Base-by-base conservation (phyloP, 2,888 invertebrate genomes). In the Polydrusus cervinus region DNA sequence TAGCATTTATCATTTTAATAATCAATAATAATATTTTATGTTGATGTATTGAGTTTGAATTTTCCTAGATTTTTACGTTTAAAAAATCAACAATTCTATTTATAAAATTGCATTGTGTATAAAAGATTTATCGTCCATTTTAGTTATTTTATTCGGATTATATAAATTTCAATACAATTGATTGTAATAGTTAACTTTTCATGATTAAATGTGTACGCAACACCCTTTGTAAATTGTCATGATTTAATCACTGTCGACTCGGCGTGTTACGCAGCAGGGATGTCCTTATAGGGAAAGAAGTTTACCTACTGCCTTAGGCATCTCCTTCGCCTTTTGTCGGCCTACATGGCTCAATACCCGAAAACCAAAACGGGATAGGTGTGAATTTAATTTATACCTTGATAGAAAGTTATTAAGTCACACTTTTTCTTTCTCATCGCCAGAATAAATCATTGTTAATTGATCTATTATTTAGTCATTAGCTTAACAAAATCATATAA, bases 251-350 rank as follows among this genome's bases (percentile, higher is more conserved):
- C 38, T 10, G 16, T 57, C 57, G 34, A 3, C 30, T 55, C 13
- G 62, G 64, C 69, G 69, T 69, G 40, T 74, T 74, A 74, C 74
- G 66, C 69, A 62, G 55, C 70, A 72, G 77, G 77, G 74, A 79
- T 81, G 73, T 77, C 82, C 82, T 79, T 82, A 79, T 82, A 81
- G 80, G 81, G 82, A 77, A 82, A 81, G 80, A 81, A 77, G 82
- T 82, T 82, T 80, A 81, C 82, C 82, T 82, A 82, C 80, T 80
- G 78, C 76, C 76, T 11, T 7, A 20, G 72, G 76, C 72, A 65
- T 62, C 71, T 68, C 76, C 76, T 72, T 73, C 71, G 72, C 61
- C 61, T 45, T 55, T 55, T 47, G 25, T 55, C 30, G 45, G 43
- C 45, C 53, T 51, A 25, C 34, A 61, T 70, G 72, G 66, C 72